Evolutionary conservation across 2,113 vertebrate species (phyloP).

Genomic region (Hydrochoerus hydrochaeris): DNA sequence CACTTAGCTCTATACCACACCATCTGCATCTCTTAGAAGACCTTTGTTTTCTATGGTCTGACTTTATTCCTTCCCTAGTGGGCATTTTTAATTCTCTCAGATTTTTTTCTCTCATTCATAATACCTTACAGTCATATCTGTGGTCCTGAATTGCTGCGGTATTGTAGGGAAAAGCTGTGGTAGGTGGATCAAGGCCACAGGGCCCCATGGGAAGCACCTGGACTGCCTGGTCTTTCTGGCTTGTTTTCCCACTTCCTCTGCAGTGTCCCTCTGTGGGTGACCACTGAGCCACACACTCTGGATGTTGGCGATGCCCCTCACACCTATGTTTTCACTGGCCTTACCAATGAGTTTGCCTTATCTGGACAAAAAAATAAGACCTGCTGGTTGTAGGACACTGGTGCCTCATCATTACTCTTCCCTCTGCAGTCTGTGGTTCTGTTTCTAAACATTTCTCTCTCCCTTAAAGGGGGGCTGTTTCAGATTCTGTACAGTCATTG

Average conservation of each 20-base stretch:
- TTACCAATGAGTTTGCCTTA: background rate
- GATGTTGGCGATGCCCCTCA: background rate
- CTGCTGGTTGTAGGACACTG: background rate
- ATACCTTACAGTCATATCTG: background rate
- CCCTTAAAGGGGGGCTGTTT: background rate
- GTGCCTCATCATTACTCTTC: background rate
- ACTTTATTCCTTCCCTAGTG: background rate
- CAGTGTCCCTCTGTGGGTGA: background rate
- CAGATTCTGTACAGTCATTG: background rate
- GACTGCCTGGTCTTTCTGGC: accelerated
- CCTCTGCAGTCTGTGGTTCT: background rate
- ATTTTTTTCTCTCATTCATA: background rate
- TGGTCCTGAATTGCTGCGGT: background rate
- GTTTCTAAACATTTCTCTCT: background rate
- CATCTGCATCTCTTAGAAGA: background rate
- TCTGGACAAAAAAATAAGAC: background rate
- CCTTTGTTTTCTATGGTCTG: background rate
- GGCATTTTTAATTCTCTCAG: background rate
- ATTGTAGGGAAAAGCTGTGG: background rate
- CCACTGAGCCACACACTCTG: background rate
- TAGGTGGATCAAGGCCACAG: background rate
- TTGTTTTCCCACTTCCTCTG: background rate
- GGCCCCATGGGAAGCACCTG: accelerated
- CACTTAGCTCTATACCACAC: background rate
- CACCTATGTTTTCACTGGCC: background rate